phyloP scores from a whole-genome alignment of 1,140 invertebrate species.

The Drosophila busckii region DNA sequence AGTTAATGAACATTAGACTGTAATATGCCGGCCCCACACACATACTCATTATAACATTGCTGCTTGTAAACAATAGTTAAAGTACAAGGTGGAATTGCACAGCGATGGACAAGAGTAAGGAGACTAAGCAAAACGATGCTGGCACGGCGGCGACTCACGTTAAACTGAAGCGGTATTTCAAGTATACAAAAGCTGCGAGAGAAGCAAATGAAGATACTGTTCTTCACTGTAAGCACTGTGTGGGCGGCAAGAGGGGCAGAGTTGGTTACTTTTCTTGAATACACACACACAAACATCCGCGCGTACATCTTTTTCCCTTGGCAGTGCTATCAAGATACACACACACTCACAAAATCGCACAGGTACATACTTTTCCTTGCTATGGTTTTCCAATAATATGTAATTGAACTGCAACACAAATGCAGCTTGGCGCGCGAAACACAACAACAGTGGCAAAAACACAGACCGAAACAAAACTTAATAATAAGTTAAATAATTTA shows the following conservation, averaged over 20 bases:
- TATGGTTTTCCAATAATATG: slow-evolving; percentile 37
- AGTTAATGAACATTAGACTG: no score
- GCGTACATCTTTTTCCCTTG: slow-evolving; percentile 53
- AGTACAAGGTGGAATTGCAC: slow-evolving; percentile 43
- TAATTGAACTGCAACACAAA: slow-evolving; percentile 20
- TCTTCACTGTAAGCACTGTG: slow-evolving; percentile 13
- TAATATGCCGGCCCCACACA: slow-evolving; percentile 14
- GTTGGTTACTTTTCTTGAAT: slow-evolving; percentile 72
- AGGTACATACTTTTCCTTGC: slow-evolving; percentile 58
- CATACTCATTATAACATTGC: slow-evolving; percentile 16
- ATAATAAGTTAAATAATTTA: slow-evolving; percentile 75
- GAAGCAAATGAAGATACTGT: slow-evolving; percentile 61
- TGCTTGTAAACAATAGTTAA: slow-evolving; percentile 69
- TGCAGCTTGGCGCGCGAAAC: slow-evolving; percentile 18
- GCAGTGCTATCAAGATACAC: slow-evolving; percentile 46
- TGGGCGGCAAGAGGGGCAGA: slow-evolving; percentile 9
- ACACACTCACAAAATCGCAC: slow-evolving; percentile 27
- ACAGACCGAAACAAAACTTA: slow-evolving; percentile 45
- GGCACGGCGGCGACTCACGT: slow-evolving; percentile 52
- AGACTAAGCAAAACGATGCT: slow-evolving; percentile 28
- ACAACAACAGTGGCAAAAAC: slow-evolving; percentile 22
- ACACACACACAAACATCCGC: slow-evolving; percentile 52
- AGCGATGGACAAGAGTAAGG: slow-evolving; percentile 5
- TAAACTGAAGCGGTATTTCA: slow-evolving; percentile 70
- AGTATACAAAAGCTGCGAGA: slow-evolving; percentile 59